A percentile compares a stretch with the other conserved stretches of the same genome.
Conservation (phyloP, 2,888 invertebrate genomes). For the Metalampra italica region DNA sequence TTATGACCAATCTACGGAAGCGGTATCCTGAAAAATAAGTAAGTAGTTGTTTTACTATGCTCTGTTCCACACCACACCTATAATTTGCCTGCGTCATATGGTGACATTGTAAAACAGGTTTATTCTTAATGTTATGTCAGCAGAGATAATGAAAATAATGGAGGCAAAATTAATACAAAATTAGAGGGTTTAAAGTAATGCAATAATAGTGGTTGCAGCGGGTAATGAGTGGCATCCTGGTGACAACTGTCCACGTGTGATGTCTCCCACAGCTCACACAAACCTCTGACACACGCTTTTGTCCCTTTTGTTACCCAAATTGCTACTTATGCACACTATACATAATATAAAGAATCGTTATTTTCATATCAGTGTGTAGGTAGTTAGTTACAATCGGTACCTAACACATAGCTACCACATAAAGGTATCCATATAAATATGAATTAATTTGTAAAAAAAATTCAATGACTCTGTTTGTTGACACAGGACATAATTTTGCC, state of each 20-base stretch:
- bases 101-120: constrained; percentile 69
- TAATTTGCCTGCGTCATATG: constrained; percentile 61
- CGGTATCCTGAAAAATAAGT: constrained; percentile 50
- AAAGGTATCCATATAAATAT: too few species aligned
- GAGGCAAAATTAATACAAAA: constrained; percentile 71
- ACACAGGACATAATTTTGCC: too few species aligned
- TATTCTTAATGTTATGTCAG: constrained; percentile 62
- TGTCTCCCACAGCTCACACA: constrained; percentile 6
- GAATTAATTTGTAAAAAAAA: too few species aligned
- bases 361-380: not conserved
- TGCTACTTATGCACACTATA: constrained; percentile 10
- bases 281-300: constrained; percentile 6
- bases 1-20: constrained; percentile 45
- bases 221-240: constrained; percentile 54
- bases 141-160: constrained; percentile 73
- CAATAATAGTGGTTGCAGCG: constrained; percentile 56
- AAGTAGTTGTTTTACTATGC: constrained; percentile 34
- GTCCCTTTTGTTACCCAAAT: constrained; percentile 32
- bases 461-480: too few species aligned
- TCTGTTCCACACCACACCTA: constrained; percentile 48
- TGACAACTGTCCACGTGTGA: constrained; percentile 28
- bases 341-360: constrained; percentile 4
- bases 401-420: not conserved
- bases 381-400: not conserved
- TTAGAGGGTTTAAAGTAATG: constrained; percentile 72